These are phyloP conservation scores for Sarcophaga bullata DNA, from an alignment of 1,140 invertebrate species.

Conservation along the genomic window DNA sequence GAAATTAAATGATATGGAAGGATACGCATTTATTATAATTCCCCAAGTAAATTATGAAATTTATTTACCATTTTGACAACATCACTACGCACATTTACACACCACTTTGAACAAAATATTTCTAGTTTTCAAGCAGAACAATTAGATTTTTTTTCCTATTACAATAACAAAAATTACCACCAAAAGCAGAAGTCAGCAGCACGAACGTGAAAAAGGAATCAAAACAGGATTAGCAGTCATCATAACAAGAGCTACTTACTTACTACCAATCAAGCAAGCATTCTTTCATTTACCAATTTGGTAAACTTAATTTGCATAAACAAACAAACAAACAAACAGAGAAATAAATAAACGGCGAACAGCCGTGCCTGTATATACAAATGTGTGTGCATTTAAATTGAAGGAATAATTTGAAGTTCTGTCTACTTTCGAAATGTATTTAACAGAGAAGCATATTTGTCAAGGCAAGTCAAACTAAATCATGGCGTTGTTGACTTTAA, in stretches of 20 bases:
- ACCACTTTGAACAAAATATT: slow-evolving; percentile 1
- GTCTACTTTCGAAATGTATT: not conserved
- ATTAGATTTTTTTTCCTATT: too few species aligned
- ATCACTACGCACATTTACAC: slow-evolving; percentile 2
- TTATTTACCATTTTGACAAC: not conserved
- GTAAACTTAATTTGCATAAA: slow-evolving; percentile 16
- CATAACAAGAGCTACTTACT: not conserved
- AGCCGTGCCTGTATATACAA: too few species aligned
- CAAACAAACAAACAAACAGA: not conserved
- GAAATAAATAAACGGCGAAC: too few species aligned
- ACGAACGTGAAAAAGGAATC: not conserved
- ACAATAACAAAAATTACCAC: too few species aligned
- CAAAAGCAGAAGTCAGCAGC: too few species aligned
- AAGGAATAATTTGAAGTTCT: too few species aligned
- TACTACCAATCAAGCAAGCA: not conserved
- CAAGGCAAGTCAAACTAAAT: not conserved
- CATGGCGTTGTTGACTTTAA: not conserved
- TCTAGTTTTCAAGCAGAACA: not conserved
- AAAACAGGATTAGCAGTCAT: slow-evolving; percentile 4
- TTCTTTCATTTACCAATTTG: slow-evolving; percentile 2
- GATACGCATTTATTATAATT: too few species aligned
- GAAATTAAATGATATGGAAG: too few species aligned
- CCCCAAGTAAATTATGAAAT: not conserved
- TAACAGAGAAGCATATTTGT: slow-evolving; percentile 8
- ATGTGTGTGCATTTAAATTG: too few species aligned